These are phyloP conservation scores for Oriolus oriolus DNA, from an alignment of 2,113 vertebrate genomes.

Conservation along the genomic window DNA sequence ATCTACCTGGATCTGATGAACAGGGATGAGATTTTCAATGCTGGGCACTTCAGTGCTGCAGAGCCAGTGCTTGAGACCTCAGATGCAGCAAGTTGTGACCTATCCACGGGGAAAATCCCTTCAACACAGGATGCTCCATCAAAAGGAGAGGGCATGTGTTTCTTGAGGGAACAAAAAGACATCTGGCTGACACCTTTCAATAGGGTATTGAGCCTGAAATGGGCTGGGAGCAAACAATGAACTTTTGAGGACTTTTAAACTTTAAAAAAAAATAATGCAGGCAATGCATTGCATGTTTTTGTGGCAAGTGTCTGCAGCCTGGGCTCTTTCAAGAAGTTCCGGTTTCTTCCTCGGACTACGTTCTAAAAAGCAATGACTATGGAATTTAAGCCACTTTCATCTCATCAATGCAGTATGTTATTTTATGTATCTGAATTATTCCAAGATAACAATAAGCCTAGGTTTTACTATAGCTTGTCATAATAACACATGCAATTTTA, in stretches of 20 bases:
- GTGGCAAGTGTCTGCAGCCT: neutral
- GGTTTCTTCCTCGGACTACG: rapidly evolving
- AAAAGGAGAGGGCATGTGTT: neutral
- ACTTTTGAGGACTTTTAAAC: neutral
- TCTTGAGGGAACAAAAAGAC: neutral
- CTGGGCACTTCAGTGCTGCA: neutral
- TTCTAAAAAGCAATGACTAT: neutral
- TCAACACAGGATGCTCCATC: neutral
- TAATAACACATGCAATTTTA: neutral
- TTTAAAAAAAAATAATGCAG: too few species aligned
- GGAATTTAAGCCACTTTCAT: neutral
- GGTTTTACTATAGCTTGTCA: neutral
- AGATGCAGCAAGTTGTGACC: neutral
- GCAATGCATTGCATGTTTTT: neutral
- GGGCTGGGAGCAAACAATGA: neutral
- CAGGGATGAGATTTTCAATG: neutral
- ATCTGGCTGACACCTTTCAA: neutral
- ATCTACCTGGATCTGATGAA: neutral
- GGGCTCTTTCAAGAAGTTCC: neutral
- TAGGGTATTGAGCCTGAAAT: rapidly evolving
- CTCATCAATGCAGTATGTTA: neutral
- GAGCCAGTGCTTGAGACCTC: neutral
- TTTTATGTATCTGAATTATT: neutral
- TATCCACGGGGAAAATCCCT: rapidly evolving
- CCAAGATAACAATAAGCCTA: neutral